Evolutionary conservation across 2,888 invertebrate species (phyloP).

Genomic region (Cetonia aurata): DNA sequence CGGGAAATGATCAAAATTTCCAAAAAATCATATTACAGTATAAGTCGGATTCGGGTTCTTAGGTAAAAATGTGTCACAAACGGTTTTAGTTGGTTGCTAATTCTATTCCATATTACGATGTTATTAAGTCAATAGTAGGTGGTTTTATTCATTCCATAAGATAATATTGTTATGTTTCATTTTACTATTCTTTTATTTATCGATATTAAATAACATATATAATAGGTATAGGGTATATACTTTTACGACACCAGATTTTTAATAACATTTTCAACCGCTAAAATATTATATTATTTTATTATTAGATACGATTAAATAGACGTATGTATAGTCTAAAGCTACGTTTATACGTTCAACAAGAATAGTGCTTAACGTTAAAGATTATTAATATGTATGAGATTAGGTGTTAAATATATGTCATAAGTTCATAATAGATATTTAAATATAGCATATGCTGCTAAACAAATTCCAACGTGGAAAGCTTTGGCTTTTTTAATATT

Average conservation of each 20-base stretch:
- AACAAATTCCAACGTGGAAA: slow-evolving; percentile 17
- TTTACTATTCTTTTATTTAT: slow-evolving; percentile 14
- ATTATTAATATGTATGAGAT: slow-evolving; percentile 15
- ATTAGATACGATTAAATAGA: background rate
- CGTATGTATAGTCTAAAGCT: slow-evolving; percentile 10
- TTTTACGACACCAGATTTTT: slow-evolving; percentile 14
- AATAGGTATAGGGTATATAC: slow-evolving; percentile 7
- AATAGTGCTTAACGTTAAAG: slow-evolving; percentile 28
- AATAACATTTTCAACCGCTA: slow-evolving; percentile 20
- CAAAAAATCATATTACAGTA: background rate
- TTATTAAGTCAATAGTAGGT: slow-evolving; percentile 12
- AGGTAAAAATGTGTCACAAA: slow-evolving; percentile 10
- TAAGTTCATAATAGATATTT: background rate
- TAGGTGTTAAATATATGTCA: slow-evolving; percentile 21
- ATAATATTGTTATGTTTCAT: slow-evolving; percentile 38
- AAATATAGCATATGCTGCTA: slow-evolving; percentile 30
- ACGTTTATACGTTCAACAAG: slow-evolving; percentile 22
- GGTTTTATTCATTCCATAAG: background rate
- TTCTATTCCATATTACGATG: slow-evolving; percentile 5
- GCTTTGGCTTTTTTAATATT: slow-evolving; percentile 5
- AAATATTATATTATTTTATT: slow-evolving; percentile 17
- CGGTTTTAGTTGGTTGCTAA: slow-evolving; percentile 14
- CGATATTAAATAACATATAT: slow-evolving; percentile 15
- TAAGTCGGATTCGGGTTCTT: too few species aligned
- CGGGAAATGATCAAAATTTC: slow-evolving; percentile 4